Base-by-base conservation (phyloP, 2,113 vertebrate genomes). In the Phylloscopus trochilus region DNA sequence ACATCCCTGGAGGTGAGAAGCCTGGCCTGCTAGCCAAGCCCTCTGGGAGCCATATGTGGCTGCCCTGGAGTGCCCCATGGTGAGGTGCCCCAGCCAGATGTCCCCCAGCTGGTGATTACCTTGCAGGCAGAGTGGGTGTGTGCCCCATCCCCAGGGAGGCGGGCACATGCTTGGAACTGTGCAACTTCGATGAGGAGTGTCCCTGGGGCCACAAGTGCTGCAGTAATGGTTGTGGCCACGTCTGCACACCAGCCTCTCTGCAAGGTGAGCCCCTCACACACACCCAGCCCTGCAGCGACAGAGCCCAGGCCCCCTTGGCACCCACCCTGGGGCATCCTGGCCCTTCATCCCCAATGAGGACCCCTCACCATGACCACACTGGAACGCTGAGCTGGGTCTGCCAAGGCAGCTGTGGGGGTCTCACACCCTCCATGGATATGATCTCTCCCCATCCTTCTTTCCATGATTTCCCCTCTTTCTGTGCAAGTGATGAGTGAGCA, bases 161-260 rank as follows among this genome's bases (percentile, higher is more conserved):
- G 0, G 60, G 60, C 64, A 75, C 5, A 0, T 94, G 88, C 55
- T 4, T 80, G 55, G 89, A 93, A 13, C 51, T 92, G 39, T 95
- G 95, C 44, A 12, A 19, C 79, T 59, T 85, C 0, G 75, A 94
- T 0, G 55, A 82, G 69, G 20, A 90, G 9, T 85, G 96, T 76
- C 72, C 96, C 53, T 82, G 83, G 92, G 93, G 82, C 23, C 18
- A 94, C 53, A 95, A 91, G 67, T 94, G 90, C 92, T 96, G 96
- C 76, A 97, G 89, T 35, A 94, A 95, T 0, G 84, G 95, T 89
- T 96, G 96, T 3, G 56, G 89, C 60, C 87, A 28, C 0, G 2
- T 81, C 77, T 96, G 96, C 84, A 75, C 0, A 0, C 89, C 86
- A 15, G 79, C 66, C 33, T 89, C 95, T 16, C 88, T 95, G 66